Evolutionary conservation across 1,140 invertebrate genomes (phyloP), one percentile per base, ranked within the genome.

Genomic region (Euschistus heros): DNA sequence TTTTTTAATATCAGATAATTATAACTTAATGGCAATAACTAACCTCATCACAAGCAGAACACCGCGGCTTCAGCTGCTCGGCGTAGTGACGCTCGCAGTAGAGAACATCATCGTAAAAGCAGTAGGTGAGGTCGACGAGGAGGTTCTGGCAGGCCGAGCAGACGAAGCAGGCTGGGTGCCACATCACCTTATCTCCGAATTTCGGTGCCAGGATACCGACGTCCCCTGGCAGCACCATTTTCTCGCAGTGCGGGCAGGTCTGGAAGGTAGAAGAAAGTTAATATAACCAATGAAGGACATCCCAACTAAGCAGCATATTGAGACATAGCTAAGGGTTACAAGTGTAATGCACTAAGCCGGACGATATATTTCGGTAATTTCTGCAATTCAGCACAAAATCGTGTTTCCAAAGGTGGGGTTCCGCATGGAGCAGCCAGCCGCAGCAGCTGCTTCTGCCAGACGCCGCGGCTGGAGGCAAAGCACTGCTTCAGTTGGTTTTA

Each of bases 41-140:
- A 76, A 97, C 92, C 87, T 97, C 93, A 79, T 97, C 93, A 78
- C 94, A 97, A 68, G 91, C 90, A 44, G 89, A 82, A 75, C 94
- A 97, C 72, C 94, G 79, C 3, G 93, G 92, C 76, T 94, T 94
- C 69, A 95, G 79, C 72, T 89, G 82, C 76, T 97, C 92, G 17
- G 92, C 92, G 75, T 95, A 97, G 76, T 97, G 94, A 62, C 94
- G 81, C 74, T 94, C 92, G 76, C 94, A 97, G 76, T 88, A 96
- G 46, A 95, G 80, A 62, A 81, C 81, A 65, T 89, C 89, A 67
- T 94, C 88, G 73, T 90, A 82, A 54, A 89, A 85, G 74, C 94
- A 97, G 76, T 97, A 96, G 18, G 91, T 91, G 57, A 97, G 81
- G 76, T 97, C 94, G 60, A 95, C 91, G 27, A 97, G 82, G 30